A percentile compares a stretch with the other conserved stretches of the same genome.
Evolutionary conservation across 2,797 vertebrate species (phyloP).

Genomic region (Sebastes vulpes): DNA sequence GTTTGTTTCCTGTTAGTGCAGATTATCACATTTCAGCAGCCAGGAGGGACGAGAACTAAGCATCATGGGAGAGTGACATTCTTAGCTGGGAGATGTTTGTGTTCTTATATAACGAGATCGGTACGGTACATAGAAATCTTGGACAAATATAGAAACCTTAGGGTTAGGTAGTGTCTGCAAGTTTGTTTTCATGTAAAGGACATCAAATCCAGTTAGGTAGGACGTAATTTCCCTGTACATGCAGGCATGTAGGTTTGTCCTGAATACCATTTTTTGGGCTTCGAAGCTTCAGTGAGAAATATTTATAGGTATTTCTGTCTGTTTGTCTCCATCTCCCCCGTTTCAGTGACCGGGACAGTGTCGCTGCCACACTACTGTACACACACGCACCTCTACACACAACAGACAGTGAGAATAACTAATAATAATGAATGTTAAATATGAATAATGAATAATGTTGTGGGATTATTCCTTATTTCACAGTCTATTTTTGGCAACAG

Average conservation of each 20-base stretch:
- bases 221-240: neutral
- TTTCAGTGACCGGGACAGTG: no score
- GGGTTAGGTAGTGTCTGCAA: neutral
- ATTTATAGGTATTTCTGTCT: no score
- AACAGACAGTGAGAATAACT: no score
- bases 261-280: no score
- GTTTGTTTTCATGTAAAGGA: neutral
- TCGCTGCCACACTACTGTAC: no score
- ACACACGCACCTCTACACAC: no score
- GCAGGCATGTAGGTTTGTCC: neutral
- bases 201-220: neutral
- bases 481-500: no score
- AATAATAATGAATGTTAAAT: no score
- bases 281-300: no score
- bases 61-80: constrained; percentile 65
- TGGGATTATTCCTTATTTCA: no score
- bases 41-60: constrained; percentile 47
- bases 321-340: no score
- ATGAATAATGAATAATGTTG: no score
- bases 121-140: constrained; percentile 7
- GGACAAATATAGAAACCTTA: neutral
- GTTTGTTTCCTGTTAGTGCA: constrained; percentile 77
- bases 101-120: constrained; percentile 36
- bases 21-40: constrained; percentile 80
- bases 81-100: constrained; percentile 40